Base-by-base conservation (phyloP, 92 coral and sea anemone genomes). In the Zoanthus gigantus region DNA sequence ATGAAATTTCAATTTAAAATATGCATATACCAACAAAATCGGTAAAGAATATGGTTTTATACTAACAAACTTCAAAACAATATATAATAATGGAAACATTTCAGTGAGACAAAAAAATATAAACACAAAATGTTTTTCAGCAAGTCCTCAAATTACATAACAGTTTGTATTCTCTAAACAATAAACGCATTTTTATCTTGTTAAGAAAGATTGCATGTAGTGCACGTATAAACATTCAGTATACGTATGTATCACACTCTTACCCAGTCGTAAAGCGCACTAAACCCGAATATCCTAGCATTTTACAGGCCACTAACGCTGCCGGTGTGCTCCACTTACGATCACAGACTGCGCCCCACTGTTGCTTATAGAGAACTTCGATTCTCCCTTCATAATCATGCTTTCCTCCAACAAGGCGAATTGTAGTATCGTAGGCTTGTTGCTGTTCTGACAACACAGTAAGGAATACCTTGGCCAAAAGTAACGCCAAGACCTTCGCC, bases 271-370 rank as follows among this genome's bases (percentile, higher is more conserved):
- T 90, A 67, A 85, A 90, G 6, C 92, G 92, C 11, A 67, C 44
- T 48, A 90, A 87, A 48, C 79, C 61, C 9, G 83, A 44, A 84
- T 84, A 90, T 30, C 92, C 98, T 32, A 94, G 94, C 93, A 92
- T 94, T 50, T 93, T 89, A 66, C 99, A 97, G 9, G 90, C 94
- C 10, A 95, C 99, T 16, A 82, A 47, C 11, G 98, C 99, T 0
- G 89, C 97, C 5, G 94, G 89, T 74, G 88, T 87, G 73, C 79
- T 54, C 97, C 98, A 95, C 47, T 85, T 83, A 80, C 91, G 96
- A 69, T 96, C 99, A 69, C 98, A 97, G 45, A 97, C 91, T 2
- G 92, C 97, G 57, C 87, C 93, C 99, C 99, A 97, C 32, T 65
- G 86, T 6, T 93, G 92, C 5, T 91, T 77, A 92, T 93, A 83